Base-by-base conservation (phyloP, 2,113 vertebrate genomes). In the Corythaeola cristata region DNA sequence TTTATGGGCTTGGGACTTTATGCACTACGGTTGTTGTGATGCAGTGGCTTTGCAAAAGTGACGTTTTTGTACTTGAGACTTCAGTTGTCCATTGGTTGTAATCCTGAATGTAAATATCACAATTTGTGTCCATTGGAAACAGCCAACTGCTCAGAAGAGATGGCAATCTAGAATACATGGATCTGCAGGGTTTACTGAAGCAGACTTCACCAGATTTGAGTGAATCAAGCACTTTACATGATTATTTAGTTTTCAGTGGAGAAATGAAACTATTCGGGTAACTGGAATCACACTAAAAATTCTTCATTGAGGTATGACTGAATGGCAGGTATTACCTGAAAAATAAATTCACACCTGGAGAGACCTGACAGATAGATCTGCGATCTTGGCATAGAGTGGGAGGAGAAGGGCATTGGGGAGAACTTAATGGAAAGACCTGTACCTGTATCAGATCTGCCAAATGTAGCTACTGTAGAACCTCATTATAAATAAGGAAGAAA, bases 111-210 rank as follows among this genome's bases (percentile, higher is more conserved):
- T 55, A 88, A 80, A 30, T 64, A 85, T 41, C 30, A 50, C 59
- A 74, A 66, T 94, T 82, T 88, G 68, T 93, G 76, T 94, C 88
- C 32, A 45, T 11, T 72, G 55, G 59, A 90, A 96, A 91, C 41
- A 30, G 50, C 45, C 85, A 47, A 66, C n/a, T 39, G 18, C 66
- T 89, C 23, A 69, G 71, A 95, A 64, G 80, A 89, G 80, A 28
- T 75, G 58, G 18, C 59, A 60, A 0, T 78, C 63, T 83, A 71
- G 44, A 58, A 26, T 73, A 30, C 8, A 7, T 58, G 28, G 45
- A 35, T 76, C 79, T 74, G n/a, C 56, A 74, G 64, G n/a, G 68
- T 73, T 93, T 92, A 67, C 67, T 77, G 55, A 55, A 88, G 72
- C 55, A 74, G 79, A 47, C 52, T 91, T 88, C 18, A 64, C 47